Conservation (phyloP, 1,140 invertebrate genomes). For the Tetramorium parvispinum region DNA sequence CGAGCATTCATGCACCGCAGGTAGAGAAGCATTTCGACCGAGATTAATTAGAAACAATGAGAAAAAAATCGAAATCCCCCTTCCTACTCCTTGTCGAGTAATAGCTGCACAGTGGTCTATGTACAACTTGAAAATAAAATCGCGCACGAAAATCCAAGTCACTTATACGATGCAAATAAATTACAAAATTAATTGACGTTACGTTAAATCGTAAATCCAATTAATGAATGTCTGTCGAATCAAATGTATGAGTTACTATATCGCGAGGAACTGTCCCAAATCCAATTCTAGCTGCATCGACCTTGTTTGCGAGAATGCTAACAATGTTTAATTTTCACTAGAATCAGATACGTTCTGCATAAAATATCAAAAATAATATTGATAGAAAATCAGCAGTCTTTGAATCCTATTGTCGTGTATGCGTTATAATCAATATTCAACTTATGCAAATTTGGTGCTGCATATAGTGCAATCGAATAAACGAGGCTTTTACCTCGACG, state of each 20-base stretch:
- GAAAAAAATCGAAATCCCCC: not conserved
- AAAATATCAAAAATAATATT: constrained; percentile 19
- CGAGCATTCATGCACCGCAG: not conserved
- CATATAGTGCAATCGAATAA: not conserved
- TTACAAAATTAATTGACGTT: not conserved
- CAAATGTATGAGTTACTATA: not conserved
- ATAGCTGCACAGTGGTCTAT: not conserved
- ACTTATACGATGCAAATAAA: not conserved
- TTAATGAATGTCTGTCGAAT: not conserved
- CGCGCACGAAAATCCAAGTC: not conserved
- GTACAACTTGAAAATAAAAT: not conserved
- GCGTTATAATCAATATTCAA: not conserved
- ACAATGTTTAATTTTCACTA: constrained; percentile 6
- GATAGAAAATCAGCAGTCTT: not conserved
- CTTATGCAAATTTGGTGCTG: not conserved
- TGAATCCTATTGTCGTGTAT: not conserved
- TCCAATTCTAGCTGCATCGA: not conserved
- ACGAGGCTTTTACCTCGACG: not conserved
- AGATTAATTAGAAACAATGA: constrained; percentile 41
- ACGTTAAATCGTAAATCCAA: constrained; percentile 18
- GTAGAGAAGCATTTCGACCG: not conserved
- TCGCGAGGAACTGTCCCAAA: not conserved
- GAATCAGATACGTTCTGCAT: not conserved
- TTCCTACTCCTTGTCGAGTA: not conserved
- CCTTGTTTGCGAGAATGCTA: not conserved